Base-by-base conservation (phyloP, 2,888 invertebrate species). In the Sericinus montela region DNA sequence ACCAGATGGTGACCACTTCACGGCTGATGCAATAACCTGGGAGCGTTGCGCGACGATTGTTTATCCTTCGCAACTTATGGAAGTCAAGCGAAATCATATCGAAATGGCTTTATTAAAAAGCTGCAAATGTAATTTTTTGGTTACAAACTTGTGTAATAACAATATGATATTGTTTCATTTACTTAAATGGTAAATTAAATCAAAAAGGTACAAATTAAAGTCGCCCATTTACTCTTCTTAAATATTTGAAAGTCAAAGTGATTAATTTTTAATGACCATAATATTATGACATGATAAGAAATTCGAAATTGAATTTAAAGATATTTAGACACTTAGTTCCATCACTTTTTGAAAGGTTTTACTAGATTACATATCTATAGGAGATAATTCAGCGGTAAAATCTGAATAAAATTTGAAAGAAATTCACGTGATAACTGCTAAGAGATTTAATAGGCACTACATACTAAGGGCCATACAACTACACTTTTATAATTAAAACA, bases 1-100 rank as follows among this genome's bases (percentile, higher is more conserved):
- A 19, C 9, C 3, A n/a, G 56, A 75, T 72, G 74, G 65, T 74
- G 72, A 60, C 75, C 63, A 73, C 62, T 75, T 73, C 55, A 72
- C 67, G 79, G 83, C 82, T 86, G 85, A 85, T 83, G 85, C 85
- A 86, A 86, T 80, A 81, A 69, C 68, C 65, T 67, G 59, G 60
- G 62, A 61, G 51, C 56, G 65, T 85, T 84, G 72, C 83, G 65
- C 73, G 67, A 72, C 70, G 64, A 65, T 72, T 69, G 62, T 72
- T 74, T 75, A 69, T 72, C 37, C 48, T 49, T 38, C 32, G 44
- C 43, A 34, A 29, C 6, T 16, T 16, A 36, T 29, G 41, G 47
- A 52, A 48, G 58, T 55, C 67, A 62, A 65, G 61, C 69, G 45
- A 76, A 55, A 71, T 64, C 46, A 56, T 62, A 58, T 68, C 64